Percentiles rank a stretch among this genome's conserved stretches.
phyloP scores from a whole-genome alignment of 2,797 vertebrate genomes.

The Rhynchonycteris naso region DNA sequence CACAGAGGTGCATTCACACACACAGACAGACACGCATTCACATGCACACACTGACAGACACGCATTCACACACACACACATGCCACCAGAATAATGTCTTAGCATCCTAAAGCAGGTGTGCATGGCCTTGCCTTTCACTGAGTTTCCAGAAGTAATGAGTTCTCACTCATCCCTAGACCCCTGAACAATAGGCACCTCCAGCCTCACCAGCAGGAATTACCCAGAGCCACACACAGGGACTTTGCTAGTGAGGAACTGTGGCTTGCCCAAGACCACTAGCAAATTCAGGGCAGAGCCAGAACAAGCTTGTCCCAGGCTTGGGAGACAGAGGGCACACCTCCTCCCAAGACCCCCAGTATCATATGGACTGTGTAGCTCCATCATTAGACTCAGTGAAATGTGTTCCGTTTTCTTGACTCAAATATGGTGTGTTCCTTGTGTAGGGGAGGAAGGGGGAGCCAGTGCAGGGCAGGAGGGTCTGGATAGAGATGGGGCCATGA shows the following conservation, averaged over 20 bases:
- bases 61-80: too few species aligned
- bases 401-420: neutral
- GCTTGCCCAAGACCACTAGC: neutral
- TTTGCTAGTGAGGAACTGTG: neutral
- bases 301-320: too few species aligned
- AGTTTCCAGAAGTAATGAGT: neutral
- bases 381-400: rapidly evolving
- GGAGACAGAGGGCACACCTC: neutral
- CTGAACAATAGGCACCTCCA: rapidly evolving
- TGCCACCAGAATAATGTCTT: neutral
- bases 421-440: neutral
- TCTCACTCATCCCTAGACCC: neutral
- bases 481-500: rapidly evolving
- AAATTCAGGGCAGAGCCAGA: neutral
- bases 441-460: too few species aligned
- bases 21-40: neutral
- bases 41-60: too few species aligned
- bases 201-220: neutral
- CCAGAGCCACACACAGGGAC: rapidly evolving
- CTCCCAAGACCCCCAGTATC: rapidly evolving
- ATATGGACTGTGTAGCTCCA: neutral
- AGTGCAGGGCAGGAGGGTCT: neutral
- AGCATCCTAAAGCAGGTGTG: neutral
- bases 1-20: neutral
- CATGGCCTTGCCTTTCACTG: rapidly evolving